phyloP scores from a whole-genome alignment of 37 sponge, comb jelly and placozoan species.

The Ephydatia muelleri region DNA sequence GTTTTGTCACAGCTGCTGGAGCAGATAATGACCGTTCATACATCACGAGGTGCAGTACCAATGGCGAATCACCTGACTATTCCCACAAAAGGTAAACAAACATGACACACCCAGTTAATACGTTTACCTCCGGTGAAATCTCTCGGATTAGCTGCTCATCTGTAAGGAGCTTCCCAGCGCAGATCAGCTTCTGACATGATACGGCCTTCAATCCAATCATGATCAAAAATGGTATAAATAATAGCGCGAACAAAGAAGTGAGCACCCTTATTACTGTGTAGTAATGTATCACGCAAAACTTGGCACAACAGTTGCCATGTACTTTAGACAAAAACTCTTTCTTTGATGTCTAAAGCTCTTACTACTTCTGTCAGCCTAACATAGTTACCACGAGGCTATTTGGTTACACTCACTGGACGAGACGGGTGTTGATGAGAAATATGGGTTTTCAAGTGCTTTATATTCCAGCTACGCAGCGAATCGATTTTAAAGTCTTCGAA shows the following conservation, averaged over 20 bases:
- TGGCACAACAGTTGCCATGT: too few relatives aligned
- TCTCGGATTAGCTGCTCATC: constrained; percentile 39
- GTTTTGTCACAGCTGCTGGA: neutral
- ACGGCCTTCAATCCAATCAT: constrained; percentile 43
- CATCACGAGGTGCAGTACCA: constrained; percentile 44
- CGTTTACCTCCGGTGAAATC: neutral
- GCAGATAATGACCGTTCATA: constrained; percentile 47
- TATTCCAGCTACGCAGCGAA: constrained; percentile 61
- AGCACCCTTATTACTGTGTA: neutral
- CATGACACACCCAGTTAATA: neutral
- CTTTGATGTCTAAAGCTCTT: too few relatives aligned
- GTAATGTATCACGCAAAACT: too few relatives aligned
- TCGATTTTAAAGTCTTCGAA: constrained; percentile 67
- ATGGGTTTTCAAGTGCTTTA: constrained; percentile 60
- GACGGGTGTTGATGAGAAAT: constrained; percentile 74
- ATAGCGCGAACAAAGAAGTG: neutral
- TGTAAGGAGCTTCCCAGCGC: constrained; percentile 66
- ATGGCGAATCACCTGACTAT: neutral
- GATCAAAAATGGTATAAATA: neutral
- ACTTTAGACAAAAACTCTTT: too few relatives aligned
- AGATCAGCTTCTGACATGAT: constrained; percentile 74
- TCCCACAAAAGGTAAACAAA: neutral
- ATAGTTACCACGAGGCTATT: neutral
- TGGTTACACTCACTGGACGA: constrained; percentile 71
- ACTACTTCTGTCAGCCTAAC: too few relatives aligned